Conservation (phyloP, 2,888 invertebrate genomes). For the Drosophila incognita region DNA sequence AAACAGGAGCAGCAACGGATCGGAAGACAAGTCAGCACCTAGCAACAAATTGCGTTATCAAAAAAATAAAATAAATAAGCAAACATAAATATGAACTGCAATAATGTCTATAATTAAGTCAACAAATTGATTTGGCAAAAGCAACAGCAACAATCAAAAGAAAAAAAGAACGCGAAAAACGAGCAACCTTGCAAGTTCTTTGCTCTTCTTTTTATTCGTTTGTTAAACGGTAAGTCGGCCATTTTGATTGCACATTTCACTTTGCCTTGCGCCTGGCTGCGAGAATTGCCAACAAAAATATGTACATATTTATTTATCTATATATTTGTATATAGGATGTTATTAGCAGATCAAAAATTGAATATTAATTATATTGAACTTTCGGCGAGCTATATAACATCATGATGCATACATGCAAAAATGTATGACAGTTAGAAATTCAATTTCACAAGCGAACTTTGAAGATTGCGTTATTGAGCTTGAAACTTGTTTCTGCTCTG, state of each 20-base stretch:
- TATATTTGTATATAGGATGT: slow-evolving; percentile 3
- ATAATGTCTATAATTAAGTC: slow-evolving; percentile 55
- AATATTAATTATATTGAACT: slow-evolving; percentile 51
- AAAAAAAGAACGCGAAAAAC: slow-evolving; percentile 6
- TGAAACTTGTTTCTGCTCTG: slow-evolving; percentile 52
- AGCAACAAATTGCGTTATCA: slow-evolving; percentile 53
- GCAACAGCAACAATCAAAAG: slow-evolving; percentile 19
- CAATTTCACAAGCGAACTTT: slow-evolving; percentile 44
- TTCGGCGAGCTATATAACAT: slow-evolving; percentile 13
- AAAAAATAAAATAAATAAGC: not conserved
- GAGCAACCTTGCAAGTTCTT: slow-evolving; percentile 45
- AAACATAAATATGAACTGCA: slow-evolving; percentile 55
- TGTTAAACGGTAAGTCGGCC: slow-evolving; percentile 70
- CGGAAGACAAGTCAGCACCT: slow-evolving; percentile 20
- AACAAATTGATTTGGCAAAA: slow-evolving; percentile 39
- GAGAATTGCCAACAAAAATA: slow-evolving; percentile 13
- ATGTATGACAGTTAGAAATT: slow-evolving; percentile 50
- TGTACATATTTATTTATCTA: not conserved
- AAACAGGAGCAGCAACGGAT: slow-evolving; percentile 31
- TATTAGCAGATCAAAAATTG: slow-evolving; percentile 18
- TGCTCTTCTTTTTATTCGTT: slow-evolving; percentile 47
- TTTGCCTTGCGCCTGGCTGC: slow-evolving; percentile 24
- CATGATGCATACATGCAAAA: slow-evolving; percentile 8
- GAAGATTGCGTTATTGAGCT: slow-evolving; percentile 35
- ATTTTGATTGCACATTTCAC: slow-evolving; percentile 63